Evolutionary conservation across 2,888 invertebrate species (phyloP).

Genomic region (Eurois occulta): DNA sequence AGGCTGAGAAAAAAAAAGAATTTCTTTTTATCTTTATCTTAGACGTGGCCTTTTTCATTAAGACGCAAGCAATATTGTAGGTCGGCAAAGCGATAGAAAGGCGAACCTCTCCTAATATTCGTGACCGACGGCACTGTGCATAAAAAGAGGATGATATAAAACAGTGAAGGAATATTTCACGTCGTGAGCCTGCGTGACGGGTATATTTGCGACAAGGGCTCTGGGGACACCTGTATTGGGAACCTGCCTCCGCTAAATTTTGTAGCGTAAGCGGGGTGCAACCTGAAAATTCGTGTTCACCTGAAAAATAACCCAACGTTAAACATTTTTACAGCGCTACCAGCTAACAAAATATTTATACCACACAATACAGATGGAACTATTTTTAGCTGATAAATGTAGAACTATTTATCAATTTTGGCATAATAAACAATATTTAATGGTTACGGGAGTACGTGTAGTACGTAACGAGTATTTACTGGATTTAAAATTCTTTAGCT

Average conservation of each 20-base stretch:
- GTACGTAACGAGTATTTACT: background rate
- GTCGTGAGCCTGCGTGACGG: constrained; percentile 67
- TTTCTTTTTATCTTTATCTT: constrained; percentile 59
- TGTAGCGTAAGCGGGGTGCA: constrained; percentile 54
- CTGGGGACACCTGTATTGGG: constrained; percentile 66
- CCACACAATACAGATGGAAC: constrained; percentile 46
- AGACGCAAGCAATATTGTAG: constrained; percentile 60
- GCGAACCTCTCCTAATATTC: constrained; percentile 55
- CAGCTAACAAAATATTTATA: constrained; percentile 53
- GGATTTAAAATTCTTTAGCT: background rate
- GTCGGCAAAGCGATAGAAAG: constrained; percentile 56
- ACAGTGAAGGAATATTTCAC: constrained; percentile 69
- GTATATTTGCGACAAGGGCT: constrained; percentile 71
- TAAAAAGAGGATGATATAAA: constrained; percentile 70
- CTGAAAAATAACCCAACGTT: constrained; percentile 44
- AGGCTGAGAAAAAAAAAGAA: constrained; percentile 44
- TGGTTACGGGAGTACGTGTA: constrained; percentile 19
- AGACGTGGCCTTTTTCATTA: constrained; percentile 66
- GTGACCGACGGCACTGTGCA: constrained; percentile 50
- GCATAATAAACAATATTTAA: constrained; percentile 41
- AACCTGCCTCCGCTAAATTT: constrained; percentile 42
- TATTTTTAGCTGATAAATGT: constrained; percentile 61
- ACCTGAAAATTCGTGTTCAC: constrained; percentile 36
- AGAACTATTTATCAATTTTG: constrained; percentile 59
- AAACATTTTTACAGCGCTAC: constrained; percentile 46